Evolutionary conservation across 2,113 vertebrate genomes (phyloP).

Genomic region (Aldabrachelys gigantea): DNA sequence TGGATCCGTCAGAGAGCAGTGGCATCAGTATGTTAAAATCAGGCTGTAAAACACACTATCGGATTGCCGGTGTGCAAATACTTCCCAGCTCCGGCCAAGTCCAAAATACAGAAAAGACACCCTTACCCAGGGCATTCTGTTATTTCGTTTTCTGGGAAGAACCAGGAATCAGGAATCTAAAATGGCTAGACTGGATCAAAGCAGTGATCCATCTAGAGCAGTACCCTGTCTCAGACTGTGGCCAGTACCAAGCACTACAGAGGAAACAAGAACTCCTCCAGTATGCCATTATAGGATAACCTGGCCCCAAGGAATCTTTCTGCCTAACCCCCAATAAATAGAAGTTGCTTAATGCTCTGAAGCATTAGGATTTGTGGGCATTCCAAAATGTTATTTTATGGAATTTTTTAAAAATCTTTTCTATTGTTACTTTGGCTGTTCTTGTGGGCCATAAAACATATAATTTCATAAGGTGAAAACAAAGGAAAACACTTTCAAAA

Average conservation of each 20-base stretch:
- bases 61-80: not conserved
- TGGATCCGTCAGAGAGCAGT: not conserved
- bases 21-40: not conserved
- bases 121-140: not conserved
- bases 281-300: not conserved
- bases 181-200: not conserved
- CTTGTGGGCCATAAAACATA: not conserved
- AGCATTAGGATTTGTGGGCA: rapidly evolving
- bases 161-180: not conserved
- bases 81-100: not conserved
- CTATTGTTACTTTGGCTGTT: not conserved
- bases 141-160: not conserved
- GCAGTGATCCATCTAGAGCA: not conserved
- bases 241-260: not conserved
- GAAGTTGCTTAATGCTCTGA: not conserved
- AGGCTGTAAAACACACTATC: not conserved
- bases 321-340: not conserved
- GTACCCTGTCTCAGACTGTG: not conserved
- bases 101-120: not conserved
- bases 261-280: not conserved
- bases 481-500: not conserved
- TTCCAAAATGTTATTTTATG: not conserved
- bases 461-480: not conserved
- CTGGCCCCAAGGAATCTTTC: not conserved
- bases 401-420: not conserved